phyloP scores from a whole-genome alignment of 2,888 invertebrate species.

The Cecidostiba fungosa region DNA sequence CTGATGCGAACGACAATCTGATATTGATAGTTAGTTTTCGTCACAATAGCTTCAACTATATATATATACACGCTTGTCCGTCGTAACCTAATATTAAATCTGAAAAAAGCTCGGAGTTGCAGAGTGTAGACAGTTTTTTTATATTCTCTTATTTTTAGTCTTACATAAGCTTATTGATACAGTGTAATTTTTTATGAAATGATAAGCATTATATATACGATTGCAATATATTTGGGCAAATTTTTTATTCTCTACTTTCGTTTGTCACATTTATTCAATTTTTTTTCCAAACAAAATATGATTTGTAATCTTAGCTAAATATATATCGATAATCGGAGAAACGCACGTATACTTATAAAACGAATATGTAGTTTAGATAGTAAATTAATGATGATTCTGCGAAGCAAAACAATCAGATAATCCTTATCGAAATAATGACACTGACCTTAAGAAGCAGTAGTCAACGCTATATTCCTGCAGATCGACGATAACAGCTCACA shows the following conservation, averaged over 20 bases:
- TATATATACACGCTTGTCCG: conserved; percentile 6
- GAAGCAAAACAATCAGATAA: background rate
- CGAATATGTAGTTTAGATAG: background rate
- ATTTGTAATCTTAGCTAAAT: too few species aligned
- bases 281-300: too few species aligned
- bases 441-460: conserved; percentile 2
- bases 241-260: too few species aligned
- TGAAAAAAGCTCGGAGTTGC: background rate
- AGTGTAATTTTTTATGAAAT: background rate
- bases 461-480: background rate
- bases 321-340: too few species aligned
- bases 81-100: conserved; percentile 28
- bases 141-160: background rate
- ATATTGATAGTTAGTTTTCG: conserved; percentile 2
- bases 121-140: background rate
- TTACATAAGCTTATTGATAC: background rate
- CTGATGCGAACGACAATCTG: conserved; percentile 31
- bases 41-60: conserved; percentile 12
- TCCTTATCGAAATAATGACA: conserved; percentile 27
- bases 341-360: background rate
- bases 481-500: background rate
- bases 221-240: too few species aligned
- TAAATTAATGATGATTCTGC: background rate
- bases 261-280: too few species aligned
- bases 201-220: too few species aligned